These are phyloP conservation scores for Bombus vancouverensis DNA, from an alignment of 1,140 invertebrate species.

Conservation along the genomic window DNA sequence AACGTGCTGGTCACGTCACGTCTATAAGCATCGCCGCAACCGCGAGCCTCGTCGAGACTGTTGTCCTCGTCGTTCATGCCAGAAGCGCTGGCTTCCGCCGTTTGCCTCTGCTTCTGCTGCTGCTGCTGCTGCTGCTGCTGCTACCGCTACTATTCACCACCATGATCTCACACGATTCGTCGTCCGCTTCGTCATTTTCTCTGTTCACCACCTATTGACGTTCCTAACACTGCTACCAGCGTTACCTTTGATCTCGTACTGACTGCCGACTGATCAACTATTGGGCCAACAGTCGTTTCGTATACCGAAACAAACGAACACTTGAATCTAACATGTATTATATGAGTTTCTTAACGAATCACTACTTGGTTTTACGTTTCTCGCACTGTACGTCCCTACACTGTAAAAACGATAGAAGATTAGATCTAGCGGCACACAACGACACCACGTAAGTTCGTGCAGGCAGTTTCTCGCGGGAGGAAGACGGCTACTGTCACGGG, in stretches of 20 bases:
- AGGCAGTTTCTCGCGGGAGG: not conserved
- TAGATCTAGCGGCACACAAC: not conserved
- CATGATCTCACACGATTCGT: conserved; percentile 21
- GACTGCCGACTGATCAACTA: not conserved
- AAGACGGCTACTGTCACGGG: conserved; percentile 33
- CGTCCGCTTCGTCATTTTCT: conserved; percentile 21
- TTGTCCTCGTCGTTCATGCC: conserved; percentile 60
- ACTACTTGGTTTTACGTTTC: not conserved
- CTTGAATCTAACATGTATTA: not conserved
- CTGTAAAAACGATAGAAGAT: not conserved
- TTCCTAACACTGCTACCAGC: not conserved
- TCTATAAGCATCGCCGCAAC: conserved; percentile 61
- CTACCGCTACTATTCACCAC: conserved; percentile 15
- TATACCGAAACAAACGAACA: conserved; percentile 34
- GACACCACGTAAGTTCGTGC: not conserved
- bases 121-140: not conserved
- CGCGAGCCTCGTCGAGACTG: conserved; percentile 50
- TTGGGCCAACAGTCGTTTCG: conserved; percentile 28
- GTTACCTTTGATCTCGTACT: not conserved
- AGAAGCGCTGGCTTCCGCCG: conserved; percentile 28
- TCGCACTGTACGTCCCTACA: not conserved
- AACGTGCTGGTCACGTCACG: conserved; percentile 44
- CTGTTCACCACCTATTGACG: not conserved
- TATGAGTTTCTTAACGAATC: not conserved
- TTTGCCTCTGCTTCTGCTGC: conserved; percentile 22